Base-by-base conservation (phyloP, 1,140 invertebrate species). In the Rhyzopertha dominica region DNA sequence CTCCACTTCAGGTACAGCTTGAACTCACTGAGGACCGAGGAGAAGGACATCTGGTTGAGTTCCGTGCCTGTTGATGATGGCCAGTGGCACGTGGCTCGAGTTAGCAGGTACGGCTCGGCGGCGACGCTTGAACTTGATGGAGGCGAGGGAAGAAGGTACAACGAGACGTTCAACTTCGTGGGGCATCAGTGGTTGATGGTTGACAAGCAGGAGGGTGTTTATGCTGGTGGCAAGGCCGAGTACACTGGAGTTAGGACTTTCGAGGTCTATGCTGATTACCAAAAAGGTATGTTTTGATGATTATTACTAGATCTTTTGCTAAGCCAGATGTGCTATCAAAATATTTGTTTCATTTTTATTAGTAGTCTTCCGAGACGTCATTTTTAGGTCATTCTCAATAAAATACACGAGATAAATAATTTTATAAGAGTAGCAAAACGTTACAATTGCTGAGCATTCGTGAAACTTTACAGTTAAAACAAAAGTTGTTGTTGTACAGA, bases 211-310 rank as follows among this genome's bases (percentile, higher is more conserved):
- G 90, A 94, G 68, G 91, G 90, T 5, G 90, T 96, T 18, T 94
- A 93, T 61, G 91, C 90, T 1, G 92, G 92, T 40, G 92, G 92
- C 5, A 95, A 95, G 70, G 92, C 91, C 3, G 90, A 95, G 62
- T 95, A 95, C 60, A 92, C 91, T 14, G 90, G 91, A 17, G 87
- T 92, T 1, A 69, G 87, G 36, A 92, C 89, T 0, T 93, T 92
- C 65, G 90, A 94, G 71, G 91, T 95, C 4, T 93, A 93, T 62
- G 85, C 89, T n/a, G 92, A 95, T 66, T 95, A 90, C 67, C 88
- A 94, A 59, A 91, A 94, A 77, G 85, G 86, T 88, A 65, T 64
- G 48, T 42, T 36, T 8, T 23, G 25, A 29, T 28, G 25, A 12
- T 32, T 46, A 39, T 24, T 40, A 14, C 28, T 24, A 24, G 26